Percentiles rank a stretch among this genome's conserved stretches.
Conservation (phyloP, 2,113 vertebrate species). For the Mus pahari region DNA sequence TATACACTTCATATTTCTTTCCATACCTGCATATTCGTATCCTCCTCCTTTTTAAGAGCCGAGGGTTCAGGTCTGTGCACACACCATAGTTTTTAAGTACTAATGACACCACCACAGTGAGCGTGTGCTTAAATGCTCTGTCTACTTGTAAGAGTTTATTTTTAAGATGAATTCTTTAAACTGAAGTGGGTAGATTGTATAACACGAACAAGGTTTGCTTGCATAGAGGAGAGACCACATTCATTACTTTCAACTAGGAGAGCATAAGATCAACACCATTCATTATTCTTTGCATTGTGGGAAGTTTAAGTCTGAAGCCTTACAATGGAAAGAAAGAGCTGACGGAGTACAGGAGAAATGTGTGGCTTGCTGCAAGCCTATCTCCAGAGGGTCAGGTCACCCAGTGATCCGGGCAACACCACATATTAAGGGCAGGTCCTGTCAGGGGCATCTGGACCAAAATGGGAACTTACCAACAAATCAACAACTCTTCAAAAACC, state of each 20-base stretch:
- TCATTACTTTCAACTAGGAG: background rate
- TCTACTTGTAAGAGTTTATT: rapidly evolving
- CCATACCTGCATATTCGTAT: rapidly evolving
- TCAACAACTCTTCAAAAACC: background rate
- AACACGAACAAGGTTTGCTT: background rate
- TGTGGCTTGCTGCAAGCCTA: background rate
- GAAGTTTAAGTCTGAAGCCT: background rate
- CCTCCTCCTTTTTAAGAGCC: background rate
- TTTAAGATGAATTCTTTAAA: background rate
- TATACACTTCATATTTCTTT: background rate
- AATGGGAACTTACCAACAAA: background rate
- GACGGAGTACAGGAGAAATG: rapidly evolving
- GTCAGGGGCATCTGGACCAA: background rate
- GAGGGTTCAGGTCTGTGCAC: rapidly evolving
- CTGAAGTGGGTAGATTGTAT: background rate
- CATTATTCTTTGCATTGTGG: background rate
- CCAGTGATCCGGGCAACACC: background rate
- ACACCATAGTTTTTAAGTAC: background rate
- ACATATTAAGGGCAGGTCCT: rapidly evolving
- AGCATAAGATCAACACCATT: rapidly evolving
- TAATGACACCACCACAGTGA: rapidly evolving
- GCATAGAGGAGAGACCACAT: background rate
- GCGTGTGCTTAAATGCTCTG: rapidly evolving
- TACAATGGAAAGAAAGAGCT: no score
- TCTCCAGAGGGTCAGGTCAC: background rate